Evolutionary conservation across 2,888 invertebrate species (phyloP).

Genomic region (Drosophila neutralis): DNA sequence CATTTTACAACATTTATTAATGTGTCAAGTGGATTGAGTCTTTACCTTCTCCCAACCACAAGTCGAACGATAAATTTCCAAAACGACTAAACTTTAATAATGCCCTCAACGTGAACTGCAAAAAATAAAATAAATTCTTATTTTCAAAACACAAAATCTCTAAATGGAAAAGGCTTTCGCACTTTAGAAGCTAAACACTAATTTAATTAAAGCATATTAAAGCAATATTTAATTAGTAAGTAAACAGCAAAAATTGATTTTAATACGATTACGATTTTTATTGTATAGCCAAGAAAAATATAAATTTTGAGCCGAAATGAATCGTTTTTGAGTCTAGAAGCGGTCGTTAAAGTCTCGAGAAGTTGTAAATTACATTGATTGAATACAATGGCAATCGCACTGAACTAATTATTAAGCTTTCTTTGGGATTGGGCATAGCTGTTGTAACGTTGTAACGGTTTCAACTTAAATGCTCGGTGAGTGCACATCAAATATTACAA

Average conservation of each 20-base stretch:
- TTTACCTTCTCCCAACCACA: conserved; percentile 7
- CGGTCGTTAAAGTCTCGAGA: background rate
- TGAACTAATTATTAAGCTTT: background rate
- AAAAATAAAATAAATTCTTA: background rate
- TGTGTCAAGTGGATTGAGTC: conserved; percentile 72
- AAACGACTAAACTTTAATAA: conserved; percentile 3
- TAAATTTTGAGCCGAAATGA: background rate
- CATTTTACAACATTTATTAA: conserved; percentile 75
- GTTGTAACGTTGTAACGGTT: background rate
- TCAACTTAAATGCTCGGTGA: conserved; percentile 16
- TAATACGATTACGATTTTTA: background rate
- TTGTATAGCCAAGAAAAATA: background rate
- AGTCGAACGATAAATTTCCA: conserved; percentile 27
- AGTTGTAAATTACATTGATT: background rate
- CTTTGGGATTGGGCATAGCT: background rate
- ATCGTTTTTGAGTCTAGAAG: background rate
- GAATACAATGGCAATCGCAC: background rate
- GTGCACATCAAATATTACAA: conserved; percentile 60
- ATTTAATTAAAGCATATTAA: background rate
- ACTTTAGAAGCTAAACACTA: background rate
- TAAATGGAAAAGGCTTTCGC: background rate
- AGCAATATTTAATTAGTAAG: background rate
- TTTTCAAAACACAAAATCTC: background rate
- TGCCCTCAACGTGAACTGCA: background rate
- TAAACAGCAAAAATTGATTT: background rate